A percentile compares a stretch with the other conserved stretches of the same genome.
These are phyloP conservation scores for Cheilosia impressa DNA, from an alignment of 2,888 invertebrate species.

Conservation along the genomic window DNA sequence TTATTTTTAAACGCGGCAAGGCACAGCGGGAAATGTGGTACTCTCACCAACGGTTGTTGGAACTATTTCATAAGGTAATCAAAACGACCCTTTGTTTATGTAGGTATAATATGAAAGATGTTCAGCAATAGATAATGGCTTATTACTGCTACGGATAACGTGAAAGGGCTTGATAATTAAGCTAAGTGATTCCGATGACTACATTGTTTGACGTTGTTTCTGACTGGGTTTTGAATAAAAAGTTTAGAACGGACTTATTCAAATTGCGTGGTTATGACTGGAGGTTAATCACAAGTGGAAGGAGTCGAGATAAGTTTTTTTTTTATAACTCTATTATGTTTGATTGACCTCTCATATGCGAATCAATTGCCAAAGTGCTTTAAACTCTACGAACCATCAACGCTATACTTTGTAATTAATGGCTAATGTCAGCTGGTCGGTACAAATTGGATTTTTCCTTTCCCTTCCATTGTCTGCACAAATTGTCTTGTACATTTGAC, in stretches of 20 bases:
- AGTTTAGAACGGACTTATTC: background rate
- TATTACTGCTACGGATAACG: background rate
- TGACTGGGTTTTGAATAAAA: background rate
- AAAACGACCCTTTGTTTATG: constrained; percentile 13
- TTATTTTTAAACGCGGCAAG: constrained; percentile 29
- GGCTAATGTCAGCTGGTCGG: background rate
- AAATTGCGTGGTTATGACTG: background rate
- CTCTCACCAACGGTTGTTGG: constrained; percentile 2
- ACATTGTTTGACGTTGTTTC: background rate
- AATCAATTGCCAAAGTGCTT: background rate
- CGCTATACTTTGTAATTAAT: background rate
- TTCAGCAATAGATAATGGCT: constrained; percentile 17
- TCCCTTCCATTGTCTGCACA: background rate
- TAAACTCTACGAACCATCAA: background rate
- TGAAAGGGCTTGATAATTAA: background rate
- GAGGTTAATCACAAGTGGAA: background rate
- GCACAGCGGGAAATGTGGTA: constrained; percentile 19
- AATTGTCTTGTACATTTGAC: constrained; percentile 14
- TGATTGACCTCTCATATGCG: background rate
- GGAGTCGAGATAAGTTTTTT: background rate
- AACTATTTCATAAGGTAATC: constrained; percentile 4
- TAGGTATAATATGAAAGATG: background rate
- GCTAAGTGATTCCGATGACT: background rate
- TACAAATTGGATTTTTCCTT: constrained; percentile 18
- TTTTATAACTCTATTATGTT: background rate